These are phyloP conservation scores for Oreochromis tanganicae DNA, from an alignment of 2,113 vertebrate genomes.

Conservation along the genomic window DNA sequence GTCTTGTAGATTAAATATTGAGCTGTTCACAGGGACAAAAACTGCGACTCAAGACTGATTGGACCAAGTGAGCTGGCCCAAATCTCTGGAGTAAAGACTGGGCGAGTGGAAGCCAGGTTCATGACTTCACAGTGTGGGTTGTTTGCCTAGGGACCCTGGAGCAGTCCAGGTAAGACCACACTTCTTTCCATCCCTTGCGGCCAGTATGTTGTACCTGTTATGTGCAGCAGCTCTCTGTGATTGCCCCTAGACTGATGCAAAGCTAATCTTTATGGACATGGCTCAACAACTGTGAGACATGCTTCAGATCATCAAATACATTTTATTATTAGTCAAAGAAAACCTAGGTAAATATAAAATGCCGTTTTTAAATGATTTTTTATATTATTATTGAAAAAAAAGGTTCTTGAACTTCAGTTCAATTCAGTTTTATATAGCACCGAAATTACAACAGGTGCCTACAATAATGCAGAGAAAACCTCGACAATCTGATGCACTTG, in stretches of 20 bases:
- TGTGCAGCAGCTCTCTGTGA: neutral
- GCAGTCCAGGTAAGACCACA: neutral
- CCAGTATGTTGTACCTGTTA: neutral
- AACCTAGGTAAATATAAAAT: neutral
- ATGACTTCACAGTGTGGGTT: neutral
- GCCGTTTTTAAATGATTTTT: neutral
- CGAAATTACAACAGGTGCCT: neutral
- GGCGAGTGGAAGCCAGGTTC: neutral
- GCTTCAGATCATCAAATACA: neutral
- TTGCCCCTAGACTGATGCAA: neutral
- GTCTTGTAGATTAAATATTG: neutral
- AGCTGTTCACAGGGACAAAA: neutral
- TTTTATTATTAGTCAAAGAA: neutral
- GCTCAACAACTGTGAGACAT: neutral
- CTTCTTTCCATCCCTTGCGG: neutral
- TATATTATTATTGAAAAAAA: neutral
- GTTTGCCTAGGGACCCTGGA: neutral
- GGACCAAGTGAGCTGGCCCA: neutral
- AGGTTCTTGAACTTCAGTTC: rapidly evolving
- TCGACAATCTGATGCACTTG: neutral
- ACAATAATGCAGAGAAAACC: neutral
- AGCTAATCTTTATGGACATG: neutral
- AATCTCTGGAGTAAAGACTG: neutral
- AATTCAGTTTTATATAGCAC: neutral
- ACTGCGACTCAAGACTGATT: neutral